These are phyloP conservation scores for Hippoglossus stenolepis DNA, from an alignment of 2,113 vertebrate genomes.

Conservation along the genomic window DNA sequence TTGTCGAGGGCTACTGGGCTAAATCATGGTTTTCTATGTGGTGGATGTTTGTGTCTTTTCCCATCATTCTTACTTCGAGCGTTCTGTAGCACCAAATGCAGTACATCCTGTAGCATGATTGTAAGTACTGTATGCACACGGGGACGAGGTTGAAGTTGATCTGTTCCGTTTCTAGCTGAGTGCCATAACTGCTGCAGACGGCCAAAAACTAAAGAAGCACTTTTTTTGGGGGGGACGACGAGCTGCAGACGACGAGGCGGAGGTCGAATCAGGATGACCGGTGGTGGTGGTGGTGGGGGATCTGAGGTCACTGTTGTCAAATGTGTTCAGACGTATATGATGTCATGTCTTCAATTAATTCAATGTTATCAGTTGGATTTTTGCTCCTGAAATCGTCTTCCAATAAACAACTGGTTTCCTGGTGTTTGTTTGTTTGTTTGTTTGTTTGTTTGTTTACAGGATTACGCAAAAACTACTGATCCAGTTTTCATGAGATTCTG, in stretches of 20 bases:
- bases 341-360: constrained; percentile 67
- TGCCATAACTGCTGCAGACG: constrained; percentile 52
- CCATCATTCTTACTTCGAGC: constrained; percentile 35
- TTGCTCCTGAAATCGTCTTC: constrained; percentile 77
- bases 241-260: neutral
- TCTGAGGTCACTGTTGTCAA: constrained; percentile 21
- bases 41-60: constrained; percentile 15
- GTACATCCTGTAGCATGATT: constrained; percentile 69
- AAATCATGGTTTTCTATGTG: constrained; percentile 16
- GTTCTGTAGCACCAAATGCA: constrained; percentile 56
- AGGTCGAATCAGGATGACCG: neutral
- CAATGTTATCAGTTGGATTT: constrained; percentile 61
- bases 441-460: no score
- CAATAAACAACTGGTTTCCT: constrained; percentile 75
- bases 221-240: constrained; percentile 19
- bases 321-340: constrained; percentile 62
- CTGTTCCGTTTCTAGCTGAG: constrained; percentile 25
- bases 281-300: constrained; percentile 3
- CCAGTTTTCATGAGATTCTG: constrained; percentile 1
- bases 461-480: no score
- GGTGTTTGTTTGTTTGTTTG: neutral
- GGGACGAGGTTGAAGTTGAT: constrained; percentile 22
- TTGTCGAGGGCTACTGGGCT: constrained; percentile 5
- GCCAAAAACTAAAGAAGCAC: constrained; percentile 41
- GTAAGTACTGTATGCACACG: constrained; percentile 57